Evolutionary conservation across 2,888 invertebrate genomes (phyloP).

Genomic region (Bombyx huttoni): DNA sequence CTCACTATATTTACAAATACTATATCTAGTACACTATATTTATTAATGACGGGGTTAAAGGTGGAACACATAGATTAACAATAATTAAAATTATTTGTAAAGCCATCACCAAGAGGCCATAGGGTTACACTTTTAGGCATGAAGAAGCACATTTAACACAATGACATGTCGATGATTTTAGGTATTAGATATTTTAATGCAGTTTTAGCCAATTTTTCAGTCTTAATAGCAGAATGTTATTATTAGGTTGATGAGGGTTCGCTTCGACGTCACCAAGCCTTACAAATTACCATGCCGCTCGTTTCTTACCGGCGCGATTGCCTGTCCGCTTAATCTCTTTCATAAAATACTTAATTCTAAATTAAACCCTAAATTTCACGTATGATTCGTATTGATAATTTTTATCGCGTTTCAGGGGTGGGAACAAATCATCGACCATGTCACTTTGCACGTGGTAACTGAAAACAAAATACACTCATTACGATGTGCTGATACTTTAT

Average conservation of each 20-base stretch:
- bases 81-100: not conserved
- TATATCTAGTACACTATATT: no score
- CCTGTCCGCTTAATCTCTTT: slow-evolving; percentile 24
- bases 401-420: slow-evolving; percentile 67
- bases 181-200: slow-evolving; percentile 25
- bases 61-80: no score
- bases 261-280: slow-evolving; percentile 36
- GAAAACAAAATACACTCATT: slow-evolving; percentile 73
- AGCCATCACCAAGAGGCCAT: not conserved
- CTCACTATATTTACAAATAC: no score
- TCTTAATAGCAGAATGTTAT: slow-evolving; percentile 23
- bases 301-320: slow-evolving; percentile 52
- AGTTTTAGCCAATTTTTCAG: slow-evolving; percentile 19
- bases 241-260: slow-evolving; percentile 24
- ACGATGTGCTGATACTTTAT: slow-evolving; percentile 19
- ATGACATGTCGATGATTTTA: slow-evolving; percentile 60
- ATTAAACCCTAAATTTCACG: slow-evolving; percentile 30
- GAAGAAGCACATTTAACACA: slow-evolving; percentile 19
- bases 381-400: slow-evolving; percentile 55
- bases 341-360: slow-evolving; percentile 22
- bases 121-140: not conserved
- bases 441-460: slow-evolving; percentile 94
- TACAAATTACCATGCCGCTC: slow-evolving; percentile 45
- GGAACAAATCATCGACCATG: slow-evolving; percentile 94
- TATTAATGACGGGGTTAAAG: no score